Evolutionary conservation across 2,797 vertebrate genomes (phyloP).

Genomic region (Sebastes melanostomus): DNA sequence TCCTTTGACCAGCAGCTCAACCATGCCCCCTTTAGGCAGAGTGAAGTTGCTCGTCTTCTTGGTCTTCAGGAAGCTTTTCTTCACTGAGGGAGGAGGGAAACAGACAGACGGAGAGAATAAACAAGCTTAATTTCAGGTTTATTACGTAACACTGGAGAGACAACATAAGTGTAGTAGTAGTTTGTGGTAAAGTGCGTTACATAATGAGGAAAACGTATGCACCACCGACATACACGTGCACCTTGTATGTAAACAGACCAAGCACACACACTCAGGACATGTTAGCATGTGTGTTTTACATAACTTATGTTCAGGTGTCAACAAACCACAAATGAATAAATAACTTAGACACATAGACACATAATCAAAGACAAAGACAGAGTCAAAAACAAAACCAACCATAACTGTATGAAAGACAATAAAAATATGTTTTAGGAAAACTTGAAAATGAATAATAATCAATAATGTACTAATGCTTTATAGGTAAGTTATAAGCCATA

Average conservation of each 20-base stretch:
- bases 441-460: not conserved
- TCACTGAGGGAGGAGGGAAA: slow-evolving; percentile 77
- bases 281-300: not conserved
- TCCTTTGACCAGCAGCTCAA: slow-evolving; percentile 95
- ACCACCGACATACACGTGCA: not conserved
- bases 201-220: not conserved
- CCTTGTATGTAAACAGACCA: not conserved
- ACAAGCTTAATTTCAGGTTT: not conserved
- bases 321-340: not conserved
- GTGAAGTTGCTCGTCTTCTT: slow-evolving; percentile 87
- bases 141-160: not conserved
- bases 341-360: not conserved
- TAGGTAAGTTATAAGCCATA: not conserved
- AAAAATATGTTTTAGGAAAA: not conserved
- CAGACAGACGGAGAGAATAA: not conserved
- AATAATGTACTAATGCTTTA: not conserved
- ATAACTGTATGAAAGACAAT: not conserved
- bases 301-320: not conserved
- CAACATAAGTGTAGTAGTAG: not conserved
- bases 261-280: not conserved
- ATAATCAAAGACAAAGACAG: not conserved
- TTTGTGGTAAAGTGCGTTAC: not conserved
- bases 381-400: not conserved
- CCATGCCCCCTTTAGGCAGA: slow-evolving; percentile 89
- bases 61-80: slow-evolving; percentile 88